phyloP scores from a whole-genome alignment of 2,888 invertebrate genomes.

The Ctenicera cuprea region DNA sequence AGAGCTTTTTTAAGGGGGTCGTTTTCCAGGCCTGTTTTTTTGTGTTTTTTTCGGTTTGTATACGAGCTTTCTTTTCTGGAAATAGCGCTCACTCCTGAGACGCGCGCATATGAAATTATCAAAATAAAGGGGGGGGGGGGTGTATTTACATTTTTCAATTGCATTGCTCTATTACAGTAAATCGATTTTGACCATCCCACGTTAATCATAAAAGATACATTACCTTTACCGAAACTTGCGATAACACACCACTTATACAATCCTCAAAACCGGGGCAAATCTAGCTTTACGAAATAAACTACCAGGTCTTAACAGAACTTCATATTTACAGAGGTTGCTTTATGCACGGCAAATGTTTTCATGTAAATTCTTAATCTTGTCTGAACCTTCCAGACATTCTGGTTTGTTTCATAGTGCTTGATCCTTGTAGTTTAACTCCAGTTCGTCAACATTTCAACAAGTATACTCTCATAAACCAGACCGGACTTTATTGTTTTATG shows the following conservation, averaged over 20 bases:
- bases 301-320: not conserved
- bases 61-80: too few relatives aligned
- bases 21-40: too few relatives aligned
- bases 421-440: not conserved
- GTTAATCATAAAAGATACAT: too few relatives aligned
- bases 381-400: not conserved
- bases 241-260: not conserved
- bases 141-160: too few relatives aligned
- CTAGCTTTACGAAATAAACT: not conserved
- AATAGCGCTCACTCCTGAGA: too few relatives aligned
- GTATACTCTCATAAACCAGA: not conserved
- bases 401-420: not conserved
- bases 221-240: not conserved
- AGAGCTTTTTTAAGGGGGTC: too few relatives aligned
- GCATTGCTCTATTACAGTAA: too few relatives aligned
- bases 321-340: not conserved
- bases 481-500: too few relatives aligned
- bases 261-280: not conserved
- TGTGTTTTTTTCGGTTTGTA: too few relatives aligned
- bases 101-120: too few relatives aligned
- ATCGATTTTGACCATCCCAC: too few relatives aligned
- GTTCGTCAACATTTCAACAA: not conserved
- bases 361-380: constrained; percentile 5
- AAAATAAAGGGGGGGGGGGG: too few relatives aligned
- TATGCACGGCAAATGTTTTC: not conserved